phyloP scores from a whole-genome alignment of 2,797 vertebrate species.

The Gadopsis marmoratus region DNA sequence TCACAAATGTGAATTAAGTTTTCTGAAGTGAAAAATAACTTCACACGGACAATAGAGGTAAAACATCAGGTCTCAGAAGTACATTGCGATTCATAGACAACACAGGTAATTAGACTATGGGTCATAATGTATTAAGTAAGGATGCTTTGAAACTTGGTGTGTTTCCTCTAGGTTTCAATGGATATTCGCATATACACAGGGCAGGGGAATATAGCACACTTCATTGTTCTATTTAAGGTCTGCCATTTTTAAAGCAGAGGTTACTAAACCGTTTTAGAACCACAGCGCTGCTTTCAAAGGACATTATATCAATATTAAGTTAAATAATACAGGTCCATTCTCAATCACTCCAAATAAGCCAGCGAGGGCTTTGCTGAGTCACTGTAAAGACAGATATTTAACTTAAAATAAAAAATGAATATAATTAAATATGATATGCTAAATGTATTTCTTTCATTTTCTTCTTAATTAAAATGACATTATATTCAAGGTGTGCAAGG shows the following conservation, averaged over 20 bases:
- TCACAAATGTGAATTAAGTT: constrained; percentile 37
- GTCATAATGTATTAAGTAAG: constrained; percentile 38
- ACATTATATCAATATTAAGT: too few relatives aligned
- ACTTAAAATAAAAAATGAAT: too few relatives aligned
- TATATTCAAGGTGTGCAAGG: too few relatives aligned
- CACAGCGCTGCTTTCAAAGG: too few relatives aligned
- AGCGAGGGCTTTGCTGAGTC: too few relatives aligned
- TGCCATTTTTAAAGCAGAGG: not conserved
- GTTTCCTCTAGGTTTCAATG: constrained; percentile 20
- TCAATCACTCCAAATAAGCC: too few relatives aligned
- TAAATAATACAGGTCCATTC: too few relatives aligned
- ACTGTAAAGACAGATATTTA: too few relatives aligned
- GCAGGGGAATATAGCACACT: not conserved
- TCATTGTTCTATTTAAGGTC: constrained; percentile 2
- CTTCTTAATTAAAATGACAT: too few relatives aligned
- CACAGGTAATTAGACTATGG: constrained; percentile 34
- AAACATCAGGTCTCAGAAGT: constrained; percentile 24
- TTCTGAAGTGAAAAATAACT: constrained; percentile 35
- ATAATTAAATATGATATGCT: too few relatives aligned
- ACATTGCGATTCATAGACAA: constrained; percentile 23
- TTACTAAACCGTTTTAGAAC: not conserved
- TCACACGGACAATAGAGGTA: constrained; percentile 10
- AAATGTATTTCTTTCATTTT: too few relatives aligned
- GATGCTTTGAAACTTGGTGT: constrained; percentile 36
- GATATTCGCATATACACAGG: not conserved